Percentiles rank a stretch among this genome's conserved stretches.
Evolutionary conservation across 2,888 invertebrate genomes (phyloP).

Genomic region (Morpho deidamia): DNA sequence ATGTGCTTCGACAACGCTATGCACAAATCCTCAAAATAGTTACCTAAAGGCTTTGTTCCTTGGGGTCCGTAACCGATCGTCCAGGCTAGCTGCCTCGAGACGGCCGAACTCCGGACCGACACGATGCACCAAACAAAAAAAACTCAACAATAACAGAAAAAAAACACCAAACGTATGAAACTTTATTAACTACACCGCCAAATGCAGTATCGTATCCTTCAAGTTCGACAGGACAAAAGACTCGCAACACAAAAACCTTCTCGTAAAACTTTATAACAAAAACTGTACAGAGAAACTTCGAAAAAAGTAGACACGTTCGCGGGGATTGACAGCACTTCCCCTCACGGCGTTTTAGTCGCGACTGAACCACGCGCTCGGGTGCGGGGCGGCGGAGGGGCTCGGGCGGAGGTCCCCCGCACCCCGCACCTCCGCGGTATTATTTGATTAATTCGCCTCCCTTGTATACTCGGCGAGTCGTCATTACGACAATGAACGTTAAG

Average conservation of each 20-base stretch:
- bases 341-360: conserved; percentile 65
- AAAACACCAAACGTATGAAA: conserved; percentile 68
- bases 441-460: conserved; percentile 79
- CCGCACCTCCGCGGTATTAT: conserved; percentile 71
- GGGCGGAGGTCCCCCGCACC: conserved; percentile 36
- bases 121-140: conserved; percentile 76
- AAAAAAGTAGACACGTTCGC: conserved; percentile 68
- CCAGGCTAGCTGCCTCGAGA: conserved; percentile 66
- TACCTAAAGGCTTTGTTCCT: conserved; percentile 75
- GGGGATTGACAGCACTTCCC: conserved; percentile 72
- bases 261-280: conserved; percentile 72
- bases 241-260: conserved; percentile 66
- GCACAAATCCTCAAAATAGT: conserved; percentile 43
- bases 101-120: conserved; percentile 69
- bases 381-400: conserved; percentile 37
- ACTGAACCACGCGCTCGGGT: conserved; percentile 73
- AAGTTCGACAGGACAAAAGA: conserved; percentile 56
- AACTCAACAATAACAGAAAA: conserved; percentile 74
- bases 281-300: conserved; percentile 69
- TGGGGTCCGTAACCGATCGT: conserved; percentile 60
- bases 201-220: conserved; percentile 56
- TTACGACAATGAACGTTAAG: conserved; percentile 71
- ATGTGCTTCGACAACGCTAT: conserved; percentile 5
- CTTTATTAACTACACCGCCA: conserved; percentile 62
- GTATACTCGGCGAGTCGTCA: conserved; percentile 73